Evolutionary conservation across 2,797 vertebrate species (phyloP), one percentile per base, ranked within the genome.

Genomic region (Pseudomugil tenellus): DNA sequence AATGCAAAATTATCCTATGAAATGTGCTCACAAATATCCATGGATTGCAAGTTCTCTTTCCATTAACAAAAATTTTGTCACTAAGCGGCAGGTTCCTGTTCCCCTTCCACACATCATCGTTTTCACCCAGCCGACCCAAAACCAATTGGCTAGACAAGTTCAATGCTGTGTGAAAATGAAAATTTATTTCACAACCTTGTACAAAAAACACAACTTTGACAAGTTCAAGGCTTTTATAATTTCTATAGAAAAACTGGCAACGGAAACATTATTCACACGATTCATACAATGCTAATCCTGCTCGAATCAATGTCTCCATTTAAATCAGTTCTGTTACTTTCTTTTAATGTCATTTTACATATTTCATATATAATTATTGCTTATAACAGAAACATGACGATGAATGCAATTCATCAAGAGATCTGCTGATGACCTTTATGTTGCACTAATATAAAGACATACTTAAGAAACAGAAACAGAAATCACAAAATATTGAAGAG

Each of bases 161-260:
- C 64, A 62, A 35, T 11, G 6, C 41, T 34, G 25, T 87, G 72
- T 87, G 88, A 79, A 90, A 93, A 89, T 46, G 58, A 72, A 74
- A 17, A 70, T 92, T 93, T 93, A 90, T 93, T 94, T 87, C 67
- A 74, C 55, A 63, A 77, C 58, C 72, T 87, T 54, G 74, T 90
- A 91, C 70, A 46, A 92, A 92, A 92, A 89, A 72, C 69, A 56
- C 67, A 80, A 79, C 58, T 62, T 58, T 67, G 74, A 63, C 67
- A 81, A n/a, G 57, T 77, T 84, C 2, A 65, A 85, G 63, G 58
- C 29, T 61, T 79, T 80, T 67, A 26, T 26, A n/a, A 68, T 43
- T 70, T 78, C 58, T 60, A 77, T 78, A 84, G 70, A 87, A 88
- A 84, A 81, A 72, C 21, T 6, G 34, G 63, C 16, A 71, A 74